These are phyloP conservation scores for Anguilla anguilla DNA, from an alignment of 2,797 vertebrate species.

Conservation along the genomic window DNA sequence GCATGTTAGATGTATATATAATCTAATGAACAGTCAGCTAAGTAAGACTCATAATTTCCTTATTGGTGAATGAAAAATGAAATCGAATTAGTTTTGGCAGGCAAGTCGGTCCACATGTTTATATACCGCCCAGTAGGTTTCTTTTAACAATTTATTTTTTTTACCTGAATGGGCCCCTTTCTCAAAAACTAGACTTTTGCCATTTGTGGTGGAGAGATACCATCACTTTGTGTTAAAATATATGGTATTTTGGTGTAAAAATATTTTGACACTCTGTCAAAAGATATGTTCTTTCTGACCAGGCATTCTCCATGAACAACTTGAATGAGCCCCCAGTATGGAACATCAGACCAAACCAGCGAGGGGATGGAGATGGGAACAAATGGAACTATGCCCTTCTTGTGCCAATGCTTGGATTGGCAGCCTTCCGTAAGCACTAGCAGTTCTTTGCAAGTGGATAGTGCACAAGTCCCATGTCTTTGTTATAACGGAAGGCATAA, in stretches of 20 bases:
- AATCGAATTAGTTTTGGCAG: not conserved
- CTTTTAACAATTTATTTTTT: not conserved
- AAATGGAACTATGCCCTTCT: conserved; percentile 96
- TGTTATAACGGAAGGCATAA: not conserved
- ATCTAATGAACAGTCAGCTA: not conserved
- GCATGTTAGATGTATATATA: not conserved
- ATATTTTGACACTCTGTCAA: not conserved
- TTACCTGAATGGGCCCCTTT: not conserved
- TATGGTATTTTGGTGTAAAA: not conserved
- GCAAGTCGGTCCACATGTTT: not conserved
- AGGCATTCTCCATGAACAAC: conserved; percentile 86
- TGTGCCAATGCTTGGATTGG: conserved; percentile 94
- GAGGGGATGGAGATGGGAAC: conserved; percentile 82
- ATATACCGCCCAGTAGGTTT: not conserved
- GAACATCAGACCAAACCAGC: conserved; percentile 88
- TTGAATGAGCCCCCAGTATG: conserved; percentile 93
- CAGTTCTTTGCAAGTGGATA: not conserved
- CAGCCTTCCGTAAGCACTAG: conserved; percentile 77
- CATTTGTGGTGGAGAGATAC: not conserved
- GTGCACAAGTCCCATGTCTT: not conserved
- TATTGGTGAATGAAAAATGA: not conserved
- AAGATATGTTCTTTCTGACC: not conserved
- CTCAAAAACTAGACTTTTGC: not conserved
- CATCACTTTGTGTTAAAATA: not conserved
- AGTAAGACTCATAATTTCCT: not conserved